phyloP scores from a whole-genome alignment of 2,113 vertebrate species.

The Synchiropus splendidus region DNA sequence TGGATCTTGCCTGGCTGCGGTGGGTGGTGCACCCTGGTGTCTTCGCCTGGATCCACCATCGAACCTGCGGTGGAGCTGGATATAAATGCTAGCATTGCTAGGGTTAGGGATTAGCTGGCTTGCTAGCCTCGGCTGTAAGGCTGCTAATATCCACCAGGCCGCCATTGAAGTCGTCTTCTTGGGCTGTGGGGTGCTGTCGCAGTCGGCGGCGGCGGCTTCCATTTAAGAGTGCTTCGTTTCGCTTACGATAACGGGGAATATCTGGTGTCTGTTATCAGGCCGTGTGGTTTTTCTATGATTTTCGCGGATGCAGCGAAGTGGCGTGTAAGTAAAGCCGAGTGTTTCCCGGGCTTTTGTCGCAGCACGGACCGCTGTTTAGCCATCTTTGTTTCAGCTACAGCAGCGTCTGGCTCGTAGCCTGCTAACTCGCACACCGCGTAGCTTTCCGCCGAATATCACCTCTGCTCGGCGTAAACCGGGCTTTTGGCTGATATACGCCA shows the following conservation, averaged over 20 bases:
- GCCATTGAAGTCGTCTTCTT: constrained; percentile 47
- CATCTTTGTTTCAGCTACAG: constrained; percentile 52
- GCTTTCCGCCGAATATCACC: not conserved
- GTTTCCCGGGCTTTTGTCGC: constrained; percentile 61
- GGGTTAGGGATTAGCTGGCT: constrained; percentile 39
- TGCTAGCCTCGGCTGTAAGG: constrained; percentile 61
- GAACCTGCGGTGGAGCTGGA: not conserved
- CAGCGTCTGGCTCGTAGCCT: constrained; percentile 31
- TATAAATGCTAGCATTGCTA: constrained; percentile 23
- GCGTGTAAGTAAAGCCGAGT: constrained; percentile 24
- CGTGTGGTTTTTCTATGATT: too few species aligned
- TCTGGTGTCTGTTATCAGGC: too few species aligned
- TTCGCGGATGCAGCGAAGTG: not conserved
- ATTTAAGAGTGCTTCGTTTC: too few species aligned
- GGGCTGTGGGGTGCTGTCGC: constrained; percentile 33
- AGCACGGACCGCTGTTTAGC: constrained; percentile 37
- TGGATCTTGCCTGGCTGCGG: not conserved
- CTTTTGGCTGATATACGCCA: not conserved
- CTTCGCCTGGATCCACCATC: not conserved
- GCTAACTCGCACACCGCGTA: constrained; percentile 8
- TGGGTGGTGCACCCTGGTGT: not conserved
- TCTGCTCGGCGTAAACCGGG: not conserved
- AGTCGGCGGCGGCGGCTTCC: constrained; percentile 3
- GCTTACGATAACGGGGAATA: too few species aligned
- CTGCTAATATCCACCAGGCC: constrained; percentile 51